Base-by-base conservation (phyloP, 1,140 invertebrate genomes). In the Trissolcus basalis region DNA sequence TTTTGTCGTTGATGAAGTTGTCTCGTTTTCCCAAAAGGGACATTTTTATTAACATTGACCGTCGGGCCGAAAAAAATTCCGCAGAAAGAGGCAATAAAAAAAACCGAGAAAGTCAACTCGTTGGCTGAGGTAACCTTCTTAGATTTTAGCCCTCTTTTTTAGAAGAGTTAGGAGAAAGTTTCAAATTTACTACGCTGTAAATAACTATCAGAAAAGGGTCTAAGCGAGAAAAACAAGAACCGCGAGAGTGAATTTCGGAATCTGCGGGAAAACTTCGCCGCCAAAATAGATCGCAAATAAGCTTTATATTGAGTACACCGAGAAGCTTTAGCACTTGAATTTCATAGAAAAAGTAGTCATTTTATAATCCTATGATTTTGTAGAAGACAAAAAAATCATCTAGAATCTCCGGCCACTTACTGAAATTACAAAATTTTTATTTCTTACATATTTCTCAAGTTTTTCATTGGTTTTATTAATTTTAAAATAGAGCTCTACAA, bases 111-210 rank as follows among this genome's bases (percentile, higher is more conserved):
- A 84, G 83, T 79, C 74, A 78, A 78, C 71, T 78, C 68, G 48
- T 73, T 72, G 64, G 33, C 54, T 81, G 59, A 76, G 70, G 72
- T 56, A 54, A 45, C 63, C 50, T 27, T 51, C 74, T 64, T 76
- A 64, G 75, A 75, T 67, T 79, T 68, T 75, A 73, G 77, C 79
- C 69, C 79, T 44, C 43, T 80, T 79, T 9, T 72, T 60, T 65
- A 82, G 85, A 86, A 87, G 82, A 84, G 83, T 83, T 86, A 69
- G 63, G 77, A 80, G 83, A 87, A 87, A 86, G 84, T 86, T 76
- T 41, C 74, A 78, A 81, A 80, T 85, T 84, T 84, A 82, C 68
- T 78, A 45, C 61, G 79, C 75, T 82, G 79, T 87, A 85, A 86
- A 86, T 85, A 78, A 77, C 75, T 77, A 58, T 63, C 63, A 58